phyloP scores from a whole-genome alignment of 2,113 vertebrate species.

The Panthera tigris region DNA sequence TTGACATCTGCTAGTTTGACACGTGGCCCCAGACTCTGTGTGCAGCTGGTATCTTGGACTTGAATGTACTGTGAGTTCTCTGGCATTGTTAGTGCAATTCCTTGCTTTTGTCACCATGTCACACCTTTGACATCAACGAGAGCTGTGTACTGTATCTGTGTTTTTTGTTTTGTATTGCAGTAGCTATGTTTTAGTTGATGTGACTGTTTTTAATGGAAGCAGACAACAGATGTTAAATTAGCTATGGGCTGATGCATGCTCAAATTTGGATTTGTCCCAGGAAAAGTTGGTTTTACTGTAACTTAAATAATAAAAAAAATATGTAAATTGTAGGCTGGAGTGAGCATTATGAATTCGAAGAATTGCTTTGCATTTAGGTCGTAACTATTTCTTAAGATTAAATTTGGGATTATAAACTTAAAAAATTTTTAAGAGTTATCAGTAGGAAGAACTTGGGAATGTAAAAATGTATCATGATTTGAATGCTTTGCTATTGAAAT shows the following conservation, averaged over 20 bases:
- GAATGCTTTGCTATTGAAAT: slow-evolving; percentile 21
- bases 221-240: slow-evolving; percentile 35
- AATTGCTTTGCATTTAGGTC: slow-evolving; percentile 14
- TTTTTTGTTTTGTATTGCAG: slow-evolving; percentile 14
- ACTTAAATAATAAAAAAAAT: slow-evolving; percentile 14
- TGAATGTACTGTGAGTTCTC: slow-evolving; percentile 67
- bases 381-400: background rate
- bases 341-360: slow-evolving; percentile 18
- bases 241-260: background rate
- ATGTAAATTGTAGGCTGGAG: background rate
- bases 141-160: background rate
- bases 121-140: slow-evolving; percentile 9
- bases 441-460: background rate
- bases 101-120: background rate
- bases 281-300: slow-evolving; percentile 38
- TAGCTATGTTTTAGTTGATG: slow-evolving; percentile 32
- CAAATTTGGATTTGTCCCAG: slow-evolving; percentile 10
- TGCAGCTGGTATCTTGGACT: slow-evolving; percentile 42
- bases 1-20: slow-evolving; percentile 63
- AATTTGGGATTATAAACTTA: background rate
- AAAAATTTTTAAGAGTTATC: background rate
- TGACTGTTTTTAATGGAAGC: background rate
- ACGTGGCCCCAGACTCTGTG: slow-evolving; percentile 21
- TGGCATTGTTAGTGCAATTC: slow-evolving; percentile 31
- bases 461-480: background rate